Percentiles rank a stretch among this genome's conserved stretches.
Conservation (phyloP, 2,113 vertebrate genomes). For the Puma concolor region DNA sequence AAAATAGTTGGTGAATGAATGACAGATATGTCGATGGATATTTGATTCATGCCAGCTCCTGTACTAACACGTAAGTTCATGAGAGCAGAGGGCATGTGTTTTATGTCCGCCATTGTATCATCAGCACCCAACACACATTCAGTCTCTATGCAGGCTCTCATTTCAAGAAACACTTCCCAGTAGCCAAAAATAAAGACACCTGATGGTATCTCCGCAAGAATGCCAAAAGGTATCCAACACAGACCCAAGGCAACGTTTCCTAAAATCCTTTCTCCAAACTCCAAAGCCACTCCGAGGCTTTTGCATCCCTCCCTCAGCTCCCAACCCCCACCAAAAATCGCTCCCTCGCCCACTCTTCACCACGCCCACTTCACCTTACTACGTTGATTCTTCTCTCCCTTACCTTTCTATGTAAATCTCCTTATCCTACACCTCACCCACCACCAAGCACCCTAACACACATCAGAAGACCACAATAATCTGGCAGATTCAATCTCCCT, state of each 20-base stretch:
- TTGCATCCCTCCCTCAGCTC: not conserved
- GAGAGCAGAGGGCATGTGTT: not conserved
- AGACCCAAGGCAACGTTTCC: not conserved
- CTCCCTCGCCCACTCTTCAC: not conserved
- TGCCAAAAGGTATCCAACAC: not conserved
- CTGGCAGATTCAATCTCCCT: not conserved
- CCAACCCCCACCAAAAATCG: not conserved
- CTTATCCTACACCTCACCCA: not conserved
- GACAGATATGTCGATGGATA: not conserved
- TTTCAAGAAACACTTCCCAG: not conserved
- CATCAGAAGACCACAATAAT: not conserved
- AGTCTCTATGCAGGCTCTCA: not conserved
- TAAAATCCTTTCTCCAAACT: not conserved
- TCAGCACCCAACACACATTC: not conserved
- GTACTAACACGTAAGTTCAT: not conserved
- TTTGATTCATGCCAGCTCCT: not conserved
- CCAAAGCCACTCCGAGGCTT: too few relatives aligned
- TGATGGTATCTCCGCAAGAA: not conserved
- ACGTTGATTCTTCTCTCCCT: not conserved
- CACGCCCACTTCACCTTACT: not conserved
- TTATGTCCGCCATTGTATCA: accelerated
- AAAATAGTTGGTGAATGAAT: not conserved
- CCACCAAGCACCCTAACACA: not conserved
- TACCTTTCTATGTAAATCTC: not conserved
- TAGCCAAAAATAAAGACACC: not conserved